Base-by-base conservation (phyloP, 2,113 vertebrate genomes). In the Hippocampus guttulatus region DNA sequence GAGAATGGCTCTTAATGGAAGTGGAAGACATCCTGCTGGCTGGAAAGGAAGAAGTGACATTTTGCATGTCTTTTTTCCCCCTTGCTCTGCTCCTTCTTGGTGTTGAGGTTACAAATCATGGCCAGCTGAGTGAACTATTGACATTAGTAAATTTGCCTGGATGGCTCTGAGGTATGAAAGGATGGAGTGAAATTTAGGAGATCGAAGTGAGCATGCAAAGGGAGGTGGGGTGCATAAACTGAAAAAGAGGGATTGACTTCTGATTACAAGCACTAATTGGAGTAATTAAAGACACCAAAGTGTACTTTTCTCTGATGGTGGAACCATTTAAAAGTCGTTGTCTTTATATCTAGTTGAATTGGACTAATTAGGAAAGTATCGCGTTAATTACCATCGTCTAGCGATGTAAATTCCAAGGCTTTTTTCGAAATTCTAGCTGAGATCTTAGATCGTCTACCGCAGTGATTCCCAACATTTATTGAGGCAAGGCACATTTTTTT, bases 181-280 rank as follows among this genome's bases (percentile, higher is more conserved):
- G 61, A 68, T 78, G 75, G 69, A 33, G 72, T 81, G 69, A 71
- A 77, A 54, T 14, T 62, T 66, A 76, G 74, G 73, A 75, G 68
- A 62, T 70, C 75, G 38, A 47, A 25, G 23, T 25, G 11, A 14
- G 64, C 70, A 71, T 77, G 63, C 61, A 67, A 64, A 38, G 18
- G 30, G 73, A 63, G 62, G 45, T 45, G 69, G 54, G 11, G 23
- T 75, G 66, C 30, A 71, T 20, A 65, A 62, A 78, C 41, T 62
- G 74, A 54, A 68, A 74, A 27, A 67, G 16, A 76, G 63, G 75
- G 74, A 89, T 84, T 87, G 86, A 88, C 90, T 90, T 91, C 81
- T 88, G 88, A 90, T 91, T 88, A 90, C 18, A 88, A 78, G 84
- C 75, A 76, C 71, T 80, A 63, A 78, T 83, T 83, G 80, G 67